Evolutionary conservation across 2,888 invertebrate genomes (phyloP).

Genomic region (Merodon equestris): DNA sequence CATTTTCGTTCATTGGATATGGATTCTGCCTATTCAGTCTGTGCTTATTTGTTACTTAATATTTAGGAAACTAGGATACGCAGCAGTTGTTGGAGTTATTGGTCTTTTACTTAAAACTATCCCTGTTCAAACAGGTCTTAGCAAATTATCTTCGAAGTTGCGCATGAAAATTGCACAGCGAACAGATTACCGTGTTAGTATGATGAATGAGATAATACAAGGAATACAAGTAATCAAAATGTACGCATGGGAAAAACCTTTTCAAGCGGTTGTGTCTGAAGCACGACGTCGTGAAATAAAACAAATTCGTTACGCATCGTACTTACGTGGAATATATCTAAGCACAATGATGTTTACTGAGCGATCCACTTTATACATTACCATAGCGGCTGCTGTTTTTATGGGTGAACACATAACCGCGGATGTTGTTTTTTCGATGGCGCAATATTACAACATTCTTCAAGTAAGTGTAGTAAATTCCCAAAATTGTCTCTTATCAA

Average conservation of each 20-base stretch:
- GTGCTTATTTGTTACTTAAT: conserved; percentile 86
- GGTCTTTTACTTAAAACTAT: conserved; percentile 88
- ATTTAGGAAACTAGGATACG: conserved; percentile 86
- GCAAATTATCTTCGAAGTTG: conserved; percentile 76
- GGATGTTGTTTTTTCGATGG: conserved; percentile 87
- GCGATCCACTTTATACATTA: conserved; percentile 89
- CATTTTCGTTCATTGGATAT: conserved; percentile 91
- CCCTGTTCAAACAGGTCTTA: conserved; percentile 85
- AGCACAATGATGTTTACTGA: conserved; percentile 90
- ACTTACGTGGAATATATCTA: conserved; percentile 84
- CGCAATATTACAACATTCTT: conserved; percentile 87
- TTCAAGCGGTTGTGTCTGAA: conserved; percentile 88
- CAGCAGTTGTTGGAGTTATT: conserved; percentile 88
- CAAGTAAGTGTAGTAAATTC: conserved; percentile 79
- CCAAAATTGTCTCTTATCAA: not conserved
- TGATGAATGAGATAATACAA: conserved; percentile 96
- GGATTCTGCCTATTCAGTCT: conserved; percentile 88
- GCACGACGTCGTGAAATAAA: conserved; percentile 86
- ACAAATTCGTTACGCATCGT: conserved; percentile 83
- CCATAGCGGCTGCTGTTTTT: conserved; percentile 87
- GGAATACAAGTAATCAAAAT: conserved; percentile 98
- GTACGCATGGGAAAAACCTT: conserved; percentile 97
- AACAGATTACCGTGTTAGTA: conserved; percentile 93
- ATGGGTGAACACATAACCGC: conserved; percentile 83
- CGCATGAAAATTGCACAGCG: conserved; percentile 89